Percentiles rank a stretch among this genome's conserved stretches.
Evolutionary conservation across 1,140 invertebrate genomes (phyloP).

Genomic region (Zaprionus tsacasi): DNA sequence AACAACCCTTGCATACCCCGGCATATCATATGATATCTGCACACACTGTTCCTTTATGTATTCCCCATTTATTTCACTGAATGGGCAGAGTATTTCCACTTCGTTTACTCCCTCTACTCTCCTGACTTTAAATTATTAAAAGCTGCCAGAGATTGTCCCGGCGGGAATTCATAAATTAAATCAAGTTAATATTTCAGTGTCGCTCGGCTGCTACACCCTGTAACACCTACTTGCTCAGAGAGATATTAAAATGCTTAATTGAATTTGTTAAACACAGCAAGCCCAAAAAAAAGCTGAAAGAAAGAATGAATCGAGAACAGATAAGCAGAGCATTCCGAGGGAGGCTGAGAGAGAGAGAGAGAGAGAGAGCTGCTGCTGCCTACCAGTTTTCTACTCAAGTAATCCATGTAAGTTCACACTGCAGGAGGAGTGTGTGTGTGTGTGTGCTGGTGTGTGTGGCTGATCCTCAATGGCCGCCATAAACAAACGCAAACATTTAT

Average conservation of each 20-base stretch:
- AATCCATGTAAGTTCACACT: conserved; percentile 48
- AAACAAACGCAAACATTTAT: conserved; percentile 83
- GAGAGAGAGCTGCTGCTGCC: conserved; percentile 11
- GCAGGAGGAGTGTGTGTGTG: background rate
- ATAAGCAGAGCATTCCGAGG: conserved; percentile 25
- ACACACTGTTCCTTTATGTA: background rate
- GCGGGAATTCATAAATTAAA: conserved; percentile 80
- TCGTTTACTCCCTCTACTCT: background rate
- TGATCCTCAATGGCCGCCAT: conserved; percentile 54
- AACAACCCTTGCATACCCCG: background rate
- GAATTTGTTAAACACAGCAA: conserved; percentile 74
- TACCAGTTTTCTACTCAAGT: conserved; percentile 25
- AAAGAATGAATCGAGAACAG: conserved; percentile 23
- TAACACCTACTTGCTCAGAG: conserved; percentile 70
- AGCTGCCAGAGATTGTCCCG: conserved; percentile 23
- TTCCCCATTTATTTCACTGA: background rate
- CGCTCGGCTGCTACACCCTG: conserved; percentile 46
- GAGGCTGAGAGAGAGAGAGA: background rate
- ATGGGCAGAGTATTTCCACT: conserved; percentile 4
- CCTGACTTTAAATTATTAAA: conserved; percentile 24
- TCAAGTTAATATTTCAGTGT: conserved; percentile 83
- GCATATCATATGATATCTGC: background rate
- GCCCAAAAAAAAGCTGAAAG: conserved; percentile 21
- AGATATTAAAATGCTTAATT: conserved; percentile 83
- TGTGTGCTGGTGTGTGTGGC: conserved; percentile 28